phyloP scores from a whole-genome alignment of 1,140 invertebrate genomes.

The Drosophila quadrilineata region DNA sequence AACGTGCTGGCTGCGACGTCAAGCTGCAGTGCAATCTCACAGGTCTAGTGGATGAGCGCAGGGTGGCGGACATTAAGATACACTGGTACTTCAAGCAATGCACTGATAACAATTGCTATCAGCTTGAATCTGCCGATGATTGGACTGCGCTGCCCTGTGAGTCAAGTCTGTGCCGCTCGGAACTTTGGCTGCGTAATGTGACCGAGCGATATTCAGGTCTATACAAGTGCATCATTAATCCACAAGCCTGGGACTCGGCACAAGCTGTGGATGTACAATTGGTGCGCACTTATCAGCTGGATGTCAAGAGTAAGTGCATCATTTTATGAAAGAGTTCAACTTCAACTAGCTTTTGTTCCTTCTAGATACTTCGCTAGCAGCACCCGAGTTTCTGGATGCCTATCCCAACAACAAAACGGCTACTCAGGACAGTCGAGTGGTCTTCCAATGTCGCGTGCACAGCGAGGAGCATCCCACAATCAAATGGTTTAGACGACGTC shows the following conservation, averaged over 20 bases:
- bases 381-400: conserved; percentile 69
- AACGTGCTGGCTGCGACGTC: conserved; percentile 64
- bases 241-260: conserved; percentile 43
- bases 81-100: conserved; percentile 80
- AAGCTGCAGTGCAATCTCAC: conserved; percentile 67
- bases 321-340: not conserved
- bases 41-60: conserved; percentile 57
- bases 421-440: conserved; percentile 46
- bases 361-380: conserved; percentile 57
- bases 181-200: conserved; percentile 65
- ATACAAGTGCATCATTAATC: conserved; percentile 75
- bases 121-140: conserved; percentile 48
- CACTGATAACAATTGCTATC: conserved; percentile 65
- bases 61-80: conserved; percentile 56
- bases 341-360: not conserved
- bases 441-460: conserved; percentile 75
- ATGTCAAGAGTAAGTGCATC: conserved; percentile 63
- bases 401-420: conserved; percentile 66
- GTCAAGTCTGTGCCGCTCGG: conserved; percentile 58
- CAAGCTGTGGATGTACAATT: conserved; percentile 63
- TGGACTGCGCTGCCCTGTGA: conserved; percentile 74
- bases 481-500: conserved; percentile 67
- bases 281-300: conserved; percentile 71
- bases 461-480: conserved; percentile 72
- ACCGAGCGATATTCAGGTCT: conserved; percentile 74